These are phyloP conservation scores for Cephalopholis sonnerati DNA, from an alignment of 2,113 vertebrate genomes.

Conservation along the genomic window DNA sequence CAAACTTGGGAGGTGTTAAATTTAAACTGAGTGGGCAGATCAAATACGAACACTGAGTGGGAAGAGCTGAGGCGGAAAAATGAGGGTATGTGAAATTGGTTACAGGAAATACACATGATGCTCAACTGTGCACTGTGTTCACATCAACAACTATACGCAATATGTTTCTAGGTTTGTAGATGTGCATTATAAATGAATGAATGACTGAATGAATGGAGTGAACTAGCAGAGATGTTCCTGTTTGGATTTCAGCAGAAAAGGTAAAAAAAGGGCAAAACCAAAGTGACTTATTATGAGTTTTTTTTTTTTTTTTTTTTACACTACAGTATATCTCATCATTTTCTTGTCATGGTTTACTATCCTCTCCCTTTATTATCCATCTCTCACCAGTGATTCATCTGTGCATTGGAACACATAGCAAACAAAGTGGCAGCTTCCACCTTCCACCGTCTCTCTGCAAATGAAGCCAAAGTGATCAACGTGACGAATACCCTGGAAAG, in stretches of 20 bases:
- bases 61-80: background rate
- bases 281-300: no score
- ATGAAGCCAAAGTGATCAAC: conserved; percentile 99
- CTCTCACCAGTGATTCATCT: conserved; percentile 94
- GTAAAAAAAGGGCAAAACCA: background rate
- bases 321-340: background rate
- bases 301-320: background rate
- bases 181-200: background rate
- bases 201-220: background rate
- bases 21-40: conserved; percentile 7
- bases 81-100: background rate
- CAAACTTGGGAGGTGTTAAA: conserved; percentile 4
- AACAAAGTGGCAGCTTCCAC: conserved; percentile 93
- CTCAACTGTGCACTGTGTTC: background rate
- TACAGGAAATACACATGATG: background rate
- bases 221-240: background rate
- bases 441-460: conserved; percentile 93
- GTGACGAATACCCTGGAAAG: conserved; percentile 92
- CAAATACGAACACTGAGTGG: conserved; percentile 12
- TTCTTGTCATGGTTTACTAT: background rate
- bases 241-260: background rate
- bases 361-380: background rate
- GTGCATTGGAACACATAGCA: conserved; percentile 98
- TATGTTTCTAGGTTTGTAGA: background rate
- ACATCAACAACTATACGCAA: background rate